Base-by-base conservation (phyloP, 1,140 invertebrate genomes). In the Lucilia cuprina region DNA sequence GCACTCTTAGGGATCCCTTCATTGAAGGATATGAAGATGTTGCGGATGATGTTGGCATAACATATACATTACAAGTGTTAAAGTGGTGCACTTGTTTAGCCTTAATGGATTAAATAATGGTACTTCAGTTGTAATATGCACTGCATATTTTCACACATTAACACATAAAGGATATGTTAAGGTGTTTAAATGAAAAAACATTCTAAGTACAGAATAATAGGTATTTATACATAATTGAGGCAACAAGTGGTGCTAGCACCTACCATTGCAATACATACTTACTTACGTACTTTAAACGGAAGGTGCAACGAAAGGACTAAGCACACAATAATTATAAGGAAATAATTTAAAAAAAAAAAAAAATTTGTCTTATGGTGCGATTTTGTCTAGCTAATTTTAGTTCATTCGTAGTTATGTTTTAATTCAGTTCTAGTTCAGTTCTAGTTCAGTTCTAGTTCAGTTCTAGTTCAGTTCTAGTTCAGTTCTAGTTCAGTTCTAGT, bases 11-110 rank as follows among this genome's bases (percentile, higher is more conserved):
- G 74, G 17, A 9, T 41, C 41, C 75, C 5, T 5, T 19, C 41
- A 19, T 41, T 41, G 34, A n/a, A 8, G 9, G 14, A n/a, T 5
- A 7, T 35, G 10, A 77, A 34, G 34, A 41, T 41, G 41, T 8
- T 41, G 41, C 5, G 5, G 41, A 41, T 41, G 41, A 41, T 41
- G 41, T 10, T 10, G 17, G 75, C 75, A 41, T 41, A 83, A 50
- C 84, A 85, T 30, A 86, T 87, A 14, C 17, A 21, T 25, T 70
- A 41, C 14, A 70, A 70, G 35, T 83, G 34, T 70, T 83, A 47
- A 60, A 83, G 35, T 70, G 34, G n/a, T 25, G 41, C 55, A 70
- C 55, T 83, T 74, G 55, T 41, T 70, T 65, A 83, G 55, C 55
- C 25, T 83, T 83, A 19, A 41, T 70, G 12, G 75, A 0, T 35